Evolutionary conservation across 2,113 vertebrate species (phyloP), one percentile per base, ranked within the genome.

Genomic region (Syrmaticus mikado): DNA sequence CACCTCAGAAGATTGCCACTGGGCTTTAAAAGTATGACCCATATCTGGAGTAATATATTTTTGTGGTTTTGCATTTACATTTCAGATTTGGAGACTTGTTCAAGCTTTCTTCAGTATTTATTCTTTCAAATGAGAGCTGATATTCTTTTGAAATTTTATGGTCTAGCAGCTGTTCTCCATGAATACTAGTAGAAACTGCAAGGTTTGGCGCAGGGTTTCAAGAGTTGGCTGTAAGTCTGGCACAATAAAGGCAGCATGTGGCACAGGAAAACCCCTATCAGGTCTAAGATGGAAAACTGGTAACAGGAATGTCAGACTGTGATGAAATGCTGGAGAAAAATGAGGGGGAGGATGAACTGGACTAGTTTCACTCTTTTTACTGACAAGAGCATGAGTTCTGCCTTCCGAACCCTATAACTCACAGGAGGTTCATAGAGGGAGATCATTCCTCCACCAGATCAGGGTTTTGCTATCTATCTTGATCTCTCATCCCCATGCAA

Each of bases 381-480:
- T 85, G 75, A 87, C 38, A 34, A 0, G 0, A 79, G 25, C 66
- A 41, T 2, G 5, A 43, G 50, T 84, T 78, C 46, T 89, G 41
- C 48, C 60, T 87, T 55, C 34, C 77, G 66, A 90, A 79, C 36
- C 34, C 57, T 82, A 0, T 90, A 93, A 84, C 25, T 93, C 88
- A 82, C 55, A 34, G 60, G 74, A 64, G 24, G 45, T 88, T 90
- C 28, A 5, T 32, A 43, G 55, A 22, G 11, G 22, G 11, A 45
- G 22, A 87, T 28, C 38, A 55, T 76, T 76, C 40, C 81, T 79
- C n/a, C 66, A 66, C 11, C 18, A 19, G 18, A 73, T 85, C 75
- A 36, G 55, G 36, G 64, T 85, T 89, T 87, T 89, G 60, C 64
- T 85, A 61, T 94, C 85, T 72, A 55, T 87, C 91, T 85, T 36